phyloP scores from a whole-genome alignment of 1,140 invertebrate species.

The Homarus americanus region DNA sequence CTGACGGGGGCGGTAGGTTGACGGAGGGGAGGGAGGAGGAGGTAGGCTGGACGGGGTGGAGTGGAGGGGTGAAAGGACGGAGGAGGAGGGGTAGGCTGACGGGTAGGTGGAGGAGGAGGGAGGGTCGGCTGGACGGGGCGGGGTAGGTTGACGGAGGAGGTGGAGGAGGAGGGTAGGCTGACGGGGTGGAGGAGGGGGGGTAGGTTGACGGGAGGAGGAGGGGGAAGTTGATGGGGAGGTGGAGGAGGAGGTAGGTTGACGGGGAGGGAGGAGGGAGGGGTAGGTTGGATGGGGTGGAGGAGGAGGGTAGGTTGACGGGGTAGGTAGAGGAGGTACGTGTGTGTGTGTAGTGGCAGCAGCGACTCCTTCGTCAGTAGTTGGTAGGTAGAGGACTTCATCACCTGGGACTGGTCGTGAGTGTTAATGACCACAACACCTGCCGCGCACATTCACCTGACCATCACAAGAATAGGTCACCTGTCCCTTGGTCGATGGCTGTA shows the following conservation, averaged over 20 bases:
- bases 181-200: background rate
- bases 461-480: conserved; percentile 1
- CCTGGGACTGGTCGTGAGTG: background rate
- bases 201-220: background rate
- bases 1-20: background rate
- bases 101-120: background rate
- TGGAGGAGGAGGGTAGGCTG: background rate
- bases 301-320: background rate
- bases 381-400: too few relatives aligned
- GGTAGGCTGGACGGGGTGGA: background rate
- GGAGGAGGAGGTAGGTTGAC: background rate
- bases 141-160: background rate
- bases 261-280: too few relatives aligned
- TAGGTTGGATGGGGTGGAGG: too few relatives aligned
- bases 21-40: background rate
- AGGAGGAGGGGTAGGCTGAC: background rate
- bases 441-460: background rate
- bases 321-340: background rate
- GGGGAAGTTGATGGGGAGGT: background rate
- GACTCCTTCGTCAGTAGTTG: too few relatives aligned
- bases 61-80: background rate
- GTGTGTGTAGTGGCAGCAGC: too few relatives aligned
- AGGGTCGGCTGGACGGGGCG: background rate
- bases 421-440: background rate
- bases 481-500: background rate